A percentile compares a stretch with the other conserved stretches of the same genome.
These are phyloP conservation scores for Acanthosepion lycidas DNA, from an alignment of 2,888 invertebrate genomes.

Conservation along the genomic window DNA sequence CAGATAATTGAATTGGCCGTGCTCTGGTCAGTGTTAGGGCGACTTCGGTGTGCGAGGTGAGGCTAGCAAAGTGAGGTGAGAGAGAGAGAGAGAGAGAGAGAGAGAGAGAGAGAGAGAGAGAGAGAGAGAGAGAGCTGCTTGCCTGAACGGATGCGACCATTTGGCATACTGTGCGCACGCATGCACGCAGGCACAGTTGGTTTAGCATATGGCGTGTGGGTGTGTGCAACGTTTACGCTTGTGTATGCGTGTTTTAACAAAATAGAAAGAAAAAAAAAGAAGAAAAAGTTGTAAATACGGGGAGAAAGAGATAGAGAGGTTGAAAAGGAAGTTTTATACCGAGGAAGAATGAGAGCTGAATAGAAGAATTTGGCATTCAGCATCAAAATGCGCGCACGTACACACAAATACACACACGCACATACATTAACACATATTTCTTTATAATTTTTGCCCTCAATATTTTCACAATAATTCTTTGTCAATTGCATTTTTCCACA, in stretches of 20 bases:
- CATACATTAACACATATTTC: background rate
- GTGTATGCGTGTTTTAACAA: background rate
- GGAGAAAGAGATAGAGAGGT: too few species aligned
- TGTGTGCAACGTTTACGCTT: background rate
- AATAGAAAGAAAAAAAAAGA: too few species aligned
- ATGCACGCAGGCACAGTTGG: background rate
- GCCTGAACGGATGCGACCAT: slow-evolving; percentile 2
- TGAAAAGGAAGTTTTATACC: background rate
- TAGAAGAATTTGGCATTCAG: background rate
- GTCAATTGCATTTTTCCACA: too few species aligned
- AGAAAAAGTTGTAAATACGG: too few species aligned
- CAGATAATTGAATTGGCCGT: slow-evolving; percentile 33
- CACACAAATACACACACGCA: background rate
- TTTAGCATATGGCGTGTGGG: background rate
- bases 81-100: background rate
- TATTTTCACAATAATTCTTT: too few species aligned
- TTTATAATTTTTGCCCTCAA: too few species aligned
- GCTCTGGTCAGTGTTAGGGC: slow-evolving; percentile 33
- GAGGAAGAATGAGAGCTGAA: background rate
- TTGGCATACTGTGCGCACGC: background rate
- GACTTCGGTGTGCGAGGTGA: background rate
- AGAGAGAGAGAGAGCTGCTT: background rate
- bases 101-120: background rate
- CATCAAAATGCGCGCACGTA: background rate
- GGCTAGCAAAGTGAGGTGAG: background rate